Evolutionary conservation across 2,797 vertebrate genomes (phyloP).

Genomic region (Parotocinclus haroldoi): DNA sequence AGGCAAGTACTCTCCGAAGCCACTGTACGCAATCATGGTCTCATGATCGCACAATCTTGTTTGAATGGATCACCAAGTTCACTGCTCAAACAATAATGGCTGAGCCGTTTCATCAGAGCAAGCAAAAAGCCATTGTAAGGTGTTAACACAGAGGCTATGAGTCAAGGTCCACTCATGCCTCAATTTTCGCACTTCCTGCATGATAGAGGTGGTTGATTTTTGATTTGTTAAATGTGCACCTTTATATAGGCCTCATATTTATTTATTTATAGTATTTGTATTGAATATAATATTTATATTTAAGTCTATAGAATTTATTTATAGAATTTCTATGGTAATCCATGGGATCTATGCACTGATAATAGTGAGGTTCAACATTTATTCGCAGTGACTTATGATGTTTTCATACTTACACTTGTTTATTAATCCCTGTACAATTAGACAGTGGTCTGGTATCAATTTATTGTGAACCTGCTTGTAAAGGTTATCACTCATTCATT

Average conservation of each 20-base stretch:
- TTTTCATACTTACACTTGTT: background rate
- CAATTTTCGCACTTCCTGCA: slow-evolving; percentile 38
- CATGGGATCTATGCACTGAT: background rate
- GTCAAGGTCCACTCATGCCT: slow-evolving; percentile 26
- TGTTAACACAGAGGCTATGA: slow-evolving; percentile 41
- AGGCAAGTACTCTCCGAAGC: slow-evolving; percentile 44
- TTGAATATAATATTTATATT: no score
- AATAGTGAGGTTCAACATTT: background rate
- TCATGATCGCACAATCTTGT: slow-evolving; percentile 49
- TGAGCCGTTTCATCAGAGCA: slow-evolving; percentile 45
- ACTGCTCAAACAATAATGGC: slow-evolving; percentile 46
- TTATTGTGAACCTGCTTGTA: no score
- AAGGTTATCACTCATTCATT: no score
- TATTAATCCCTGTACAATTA: no score
- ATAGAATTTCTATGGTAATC: background rate
- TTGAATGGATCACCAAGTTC: slow-evolving; percentile 46
- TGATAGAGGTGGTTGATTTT: background rate
- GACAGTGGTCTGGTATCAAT: no score
- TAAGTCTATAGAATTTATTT: background rate
- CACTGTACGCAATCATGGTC: slow-evolving; percentile 57
- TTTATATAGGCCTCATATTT: background rate
- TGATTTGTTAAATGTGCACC: slow-evolving; percentile 8
- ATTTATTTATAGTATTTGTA: background rate
- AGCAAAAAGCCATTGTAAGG: slow-evolving; percentile 43
- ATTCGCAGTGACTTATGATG: no score